Conservation (phyloP, 2,113 vertebrate genomes). For the Clarias magur region DNA sequence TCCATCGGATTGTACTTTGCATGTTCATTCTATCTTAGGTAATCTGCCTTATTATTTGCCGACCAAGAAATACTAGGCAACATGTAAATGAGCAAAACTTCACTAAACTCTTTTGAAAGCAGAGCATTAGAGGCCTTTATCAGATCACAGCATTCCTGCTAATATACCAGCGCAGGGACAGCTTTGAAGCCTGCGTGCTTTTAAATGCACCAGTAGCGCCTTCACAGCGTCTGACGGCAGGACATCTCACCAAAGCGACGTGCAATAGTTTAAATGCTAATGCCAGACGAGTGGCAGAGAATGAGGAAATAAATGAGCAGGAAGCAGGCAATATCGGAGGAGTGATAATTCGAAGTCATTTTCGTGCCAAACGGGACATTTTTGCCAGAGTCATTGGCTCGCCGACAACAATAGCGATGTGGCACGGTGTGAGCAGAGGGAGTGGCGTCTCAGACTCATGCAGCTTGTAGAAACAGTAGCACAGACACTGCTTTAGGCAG, state of each 20-base stretch:
- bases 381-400: slow-evolving; percentile 59
- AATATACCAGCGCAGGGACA: slow-evolving; percentile 45
- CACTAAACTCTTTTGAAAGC: slow-evolving; percentile 65
- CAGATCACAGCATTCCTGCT: slow-evolving; percentile 60
- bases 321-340: slow-evolving; percentile 53
- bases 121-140: slow-evolving; percentile 71
- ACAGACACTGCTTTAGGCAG: slow-evolving; percentile 43
- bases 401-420: slow-evolving; percentile 50
- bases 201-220: slow-evolving; percentile 31
- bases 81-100: slow-evolving; percentile 63
- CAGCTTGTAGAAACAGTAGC: slow-evolving; percentile 48
- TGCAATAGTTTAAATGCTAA: slow-evolving; percentile 69
- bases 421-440: slow-evolving; percentile 23
- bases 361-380: slow-evolving; percentile 56
- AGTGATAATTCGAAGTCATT: slow-evolving; percentile 68
- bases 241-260: slow-evolving; percentile 37
- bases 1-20: slow-evolving; percentile 40
- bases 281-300: slow-evolving; percentile 60
- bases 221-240: slow-evolving; percentile 49
- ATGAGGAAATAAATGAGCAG: slow-evolving; percentile 49
- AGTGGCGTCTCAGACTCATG: slow-evolving; percentile 22
- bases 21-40: slow-evolving; percentile 35
- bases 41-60: slow-evolving; percentile 51
- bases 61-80: slow-evolving; percentile 42
- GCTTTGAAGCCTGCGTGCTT: slow-evolving; percentile 55